A percentile compares a stretch with the other conserved stretches of the same genome.
Evolutionary conservation across 2,113 vertebrate genomes (phyloP).

Genomic region (Sander lucioperca): DNA sequence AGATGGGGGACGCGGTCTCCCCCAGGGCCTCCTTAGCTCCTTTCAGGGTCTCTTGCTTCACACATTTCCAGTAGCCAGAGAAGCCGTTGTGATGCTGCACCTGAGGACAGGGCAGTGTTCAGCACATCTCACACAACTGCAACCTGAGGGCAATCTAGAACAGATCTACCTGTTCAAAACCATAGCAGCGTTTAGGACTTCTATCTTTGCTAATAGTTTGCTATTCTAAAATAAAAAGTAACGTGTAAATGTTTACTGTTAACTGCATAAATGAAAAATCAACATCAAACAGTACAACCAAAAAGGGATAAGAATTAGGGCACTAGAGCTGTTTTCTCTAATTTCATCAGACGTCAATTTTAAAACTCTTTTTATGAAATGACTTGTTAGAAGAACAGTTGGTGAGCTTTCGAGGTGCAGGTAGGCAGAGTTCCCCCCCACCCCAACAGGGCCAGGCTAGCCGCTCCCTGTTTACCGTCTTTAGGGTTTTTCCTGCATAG

Average conservation of each 20-base stretch:
- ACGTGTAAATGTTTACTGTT: too few species aligned
- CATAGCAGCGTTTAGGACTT: too few species aligned
- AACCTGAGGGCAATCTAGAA: not conserved
- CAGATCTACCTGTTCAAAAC: too few species aligned
- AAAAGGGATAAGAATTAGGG: not conserved
- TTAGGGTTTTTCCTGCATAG: too few species aligned
- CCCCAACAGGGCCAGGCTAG: not conserved
- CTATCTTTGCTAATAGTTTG: not conserved
- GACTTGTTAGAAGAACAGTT: not conserved
- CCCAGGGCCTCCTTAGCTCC: constrained; percentile 93
- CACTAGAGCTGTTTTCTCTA: not conserved
- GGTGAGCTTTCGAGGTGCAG: not conserved
- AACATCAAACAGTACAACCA: not conserved
- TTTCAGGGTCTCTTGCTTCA: constrained; percentile 95
- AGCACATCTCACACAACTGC: not conserved
- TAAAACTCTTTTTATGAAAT: not conserved
- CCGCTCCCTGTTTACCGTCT: not conserved
- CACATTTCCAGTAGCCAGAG: constrained; percentile 96
- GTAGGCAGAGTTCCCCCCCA: not conserved
- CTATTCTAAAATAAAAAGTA: not conserved
- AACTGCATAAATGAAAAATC: too few species aligned
- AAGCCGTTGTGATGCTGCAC: constrained; percentile 89
- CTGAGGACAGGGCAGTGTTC: constrained; percentile 75
- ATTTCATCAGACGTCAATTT: not conserved
- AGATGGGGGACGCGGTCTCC: constrained; percentile 87